Evolutionary conservation across 1,140 invertebrate species (phyloP).

Genomic region (Bombus sylvicola): DNA sequence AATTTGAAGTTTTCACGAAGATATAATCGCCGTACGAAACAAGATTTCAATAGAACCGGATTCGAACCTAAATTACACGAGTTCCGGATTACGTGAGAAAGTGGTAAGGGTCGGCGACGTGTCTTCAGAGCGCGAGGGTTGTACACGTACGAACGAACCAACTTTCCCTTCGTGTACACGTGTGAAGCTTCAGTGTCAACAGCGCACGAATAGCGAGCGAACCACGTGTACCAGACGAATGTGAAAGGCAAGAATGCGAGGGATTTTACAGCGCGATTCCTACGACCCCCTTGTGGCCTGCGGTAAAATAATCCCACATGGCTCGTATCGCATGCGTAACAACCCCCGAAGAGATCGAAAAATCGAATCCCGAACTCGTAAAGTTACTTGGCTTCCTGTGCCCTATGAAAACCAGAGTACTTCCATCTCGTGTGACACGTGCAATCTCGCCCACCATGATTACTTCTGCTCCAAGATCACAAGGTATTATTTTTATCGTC

Average conservation of each 20-base stretch:
- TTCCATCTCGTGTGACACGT: constrained; percentile 26
- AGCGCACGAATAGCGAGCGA: background rate
- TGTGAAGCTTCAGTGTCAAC: constrained; percentile 28
- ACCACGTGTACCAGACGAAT: background rate
- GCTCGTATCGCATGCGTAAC: constrained; percentile 45
- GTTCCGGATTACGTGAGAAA: background rate
- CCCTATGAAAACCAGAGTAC: background rate
- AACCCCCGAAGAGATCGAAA: constrained; percentile 50
- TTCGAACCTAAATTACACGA: background rate
- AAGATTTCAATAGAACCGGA: background rate
- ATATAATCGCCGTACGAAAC: too few species aligned
- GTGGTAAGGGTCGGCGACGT: background rate
- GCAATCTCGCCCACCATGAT: background rate
- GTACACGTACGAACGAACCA: background rate
- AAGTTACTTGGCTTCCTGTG: constrained; percentile 44
- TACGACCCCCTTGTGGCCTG: constrained; percentile 29
- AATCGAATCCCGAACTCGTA: constrained; percentile 56
- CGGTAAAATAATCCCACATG: constrained; percentile 59
- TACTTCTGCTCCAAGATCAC: background rate
- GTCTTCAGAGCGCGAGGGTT: background rate
- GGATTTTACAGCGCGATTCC: constrained; percentile 31
- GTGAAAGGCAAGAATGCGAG: constrained; percentile 48
- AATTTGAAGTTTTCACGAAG: background rate
- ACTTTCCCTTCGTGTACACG: background rate
- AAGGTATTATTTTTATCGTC: background rate